Conservation (phyloP, 1,140 invertebrate species). For the Archivesica marissinica region DNA sequence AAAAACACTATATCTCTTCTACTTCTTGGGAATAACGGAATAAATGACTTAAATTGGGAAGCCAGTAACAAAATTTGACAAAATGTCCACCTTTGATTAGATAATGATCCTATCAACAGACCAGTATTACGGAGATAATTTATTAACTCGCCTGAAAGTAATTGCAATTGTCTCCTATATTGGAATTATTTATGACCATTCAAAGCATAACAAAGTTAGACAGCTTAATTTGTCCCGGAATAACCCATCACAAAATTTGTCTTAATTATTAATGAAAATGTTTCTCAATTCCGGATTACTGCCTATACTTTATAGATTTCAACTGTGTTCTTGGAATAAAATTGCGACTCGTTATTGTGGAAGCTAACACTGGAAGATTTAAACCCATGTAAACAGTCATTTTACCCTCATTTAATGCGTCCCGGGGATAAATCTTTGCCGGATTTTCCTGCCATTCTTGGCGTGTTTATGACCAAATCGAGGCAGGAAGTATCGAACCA, state of each 20-base stretch:
- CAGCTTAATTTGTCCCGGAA: conserved; percentile 75
- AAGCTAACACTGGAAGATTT: conserved; percentile 60
- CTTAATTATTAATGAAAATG: conserved; percentile 74
- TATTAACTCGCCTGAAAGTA: conserved; percentile 78
- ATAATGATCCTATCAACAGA: conserved; percentile 75
- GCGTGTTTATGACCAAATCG: conserved; percentile 56
- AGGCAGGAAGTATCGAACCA: conserved; percentile 58
- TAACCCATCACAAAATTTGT: conserved; percentile 72
- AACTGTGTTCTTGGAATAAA: conserved; percentile 42
- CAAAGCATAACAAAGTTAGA: conserved; percentile 71
- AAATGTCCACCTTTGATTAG: conserved; percentile 74
- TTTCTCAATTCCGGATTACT: conserved; percentile 38
- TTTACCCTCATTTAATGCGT: conserved; percentile 42
- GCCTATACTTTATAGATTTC: conserved; percentile 50
- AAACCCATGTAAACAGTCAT: conserved; percentile 60
- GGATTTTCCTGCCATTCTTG: conserved; percentile 51
- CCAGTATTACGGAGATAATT: conserved; percentile 75
- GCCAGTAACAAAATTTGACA: conserved; percentile 77
- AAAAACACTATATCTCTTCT: conserved; percentile 75
- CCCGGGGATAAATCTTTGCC: conserved; percentile 39
- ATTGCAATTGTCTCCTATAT: conserved; percentile 78
- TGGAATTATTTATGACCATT: conserved; percentile 75
- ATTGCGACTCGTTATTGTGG: conserved; percentile 50
- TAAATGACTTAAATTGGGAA: conserved; percentile 76
- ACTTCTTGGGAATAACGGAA: conserved; percentile 72